Evolutionary conservation across 2,888 invertebrate genomes (phyloP).

Genomic region (Bursaphelenchus okinawaensis): DNA sequence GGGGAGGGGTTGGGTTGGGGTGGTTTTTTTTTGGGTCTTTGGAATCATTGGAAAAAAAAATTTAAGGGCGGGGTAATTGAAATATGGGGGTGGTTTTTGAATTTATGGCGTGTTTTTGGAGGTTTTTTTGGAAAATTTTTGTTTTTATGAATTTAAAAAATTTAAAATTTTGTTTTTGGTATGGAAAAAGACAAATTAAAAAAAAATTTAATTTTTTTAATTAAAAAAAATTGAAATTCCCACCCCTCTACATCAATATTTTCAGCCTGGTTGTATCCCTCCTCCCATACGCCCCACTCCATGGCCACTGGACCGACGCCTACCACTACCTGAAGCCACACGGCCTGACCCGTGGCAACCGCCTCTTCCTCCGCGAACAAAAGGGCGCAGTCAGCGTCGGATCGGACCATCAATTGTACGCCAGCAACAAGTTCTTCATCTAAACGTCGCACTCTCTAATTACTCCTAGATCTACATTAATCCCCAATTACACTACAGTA

Average conservation of each 20-base stretch:
- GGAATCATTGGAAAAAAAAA: constrained; percentile 4
- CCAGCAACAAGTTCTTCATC: constrained; percentile 49
- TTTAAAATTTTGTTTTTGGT: neutral
- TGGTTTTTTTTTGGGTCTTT: neutral
- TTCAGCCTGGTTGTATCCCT: constrained; percentile 70
- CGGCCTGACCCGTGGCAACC: constrained; percentile 41
- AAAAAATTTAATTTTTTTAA: too few species aligned
- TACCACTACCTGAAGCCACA: constrained; percentile 69
- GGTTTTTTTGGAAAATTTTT: too few species aligned
- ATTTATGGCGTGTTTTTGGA: too few species aligned
- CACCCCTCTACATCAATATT: constrained; percentile 57
- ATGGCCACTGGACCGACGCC: constrained; percentile 75
- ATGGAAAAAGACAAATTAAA: too few species aligned
- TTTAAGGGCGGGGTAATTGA: neutral
- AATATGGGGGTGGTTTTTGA: too few species aligned
- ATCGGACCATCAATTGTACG: constrained; percentile 47
- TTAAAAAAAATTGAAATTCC: neutral
- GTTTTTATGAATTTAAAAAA: neutral
- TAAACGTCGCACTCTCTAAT: constrained; percentile 9
- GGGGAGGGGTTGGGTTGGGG: neutral
- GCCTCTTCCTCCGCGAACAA: constrained; percentile 53
- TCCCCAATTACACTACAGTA: too few species aligned
- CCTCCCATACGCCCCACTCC: constrained; percentile 78
- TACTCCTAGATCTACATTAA: too few species aligned
- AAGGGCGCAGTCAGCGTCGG: constrained; percentile 51